A percentile compares a stretch with the other conserved stretches of the same genome.
phyloP scores from a whole-genome alignment of 1,140 invertebrate genomes.

The Lasioglossum baleicum region DNA sequence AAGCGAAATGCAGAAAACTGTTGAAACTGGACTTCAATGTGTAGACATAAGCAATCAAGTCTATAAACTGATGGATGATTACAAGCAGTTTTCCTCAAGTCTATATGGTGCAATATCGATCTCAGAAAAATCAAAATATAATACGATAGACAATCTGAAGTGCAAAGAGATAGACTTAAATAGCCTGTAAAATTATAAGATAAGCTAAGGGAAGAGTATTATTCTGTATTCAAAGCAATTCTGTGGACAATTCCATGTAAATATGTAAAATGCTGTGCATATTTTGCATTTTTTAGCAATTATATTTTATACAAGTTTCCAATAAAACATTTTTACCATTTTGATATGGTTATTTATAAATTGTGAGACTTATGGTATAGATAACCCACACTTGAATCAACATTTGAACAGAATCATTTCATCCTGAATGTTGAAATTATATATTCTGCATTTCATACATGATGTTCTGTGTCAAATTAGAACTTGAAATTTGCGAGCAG shows the following conservation, averaged over 20 bases:
- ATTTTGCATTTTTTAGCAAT: background rate
- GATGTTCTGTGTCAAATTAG: too few relatives aligned
- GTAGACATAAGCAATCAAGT: constrained; percentile 38
- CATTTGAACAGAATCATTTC: too few relatives aligned
- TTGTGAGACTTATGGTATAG: too few relatives aligned
- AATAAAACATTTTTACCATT: background rate
- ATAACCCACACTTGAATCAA: too few relatives aligned
- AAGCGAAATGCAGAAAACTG: constrained; percentile 48
- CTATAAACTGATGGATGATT: constrained; percentile 41
- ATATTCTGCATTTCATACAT: too few relatives aligned
- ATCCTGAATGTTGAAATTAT: too few relatives aligned
- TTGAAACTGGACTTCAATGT: constrained; percentile 47
- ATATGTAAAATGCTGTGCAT: constrained; percentile 26
- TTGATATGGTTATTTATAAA: too few relatives aligned
- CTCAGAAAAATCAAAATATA: constrained; percentile 54
- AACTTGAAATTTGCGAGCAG: too few relatives aligned
- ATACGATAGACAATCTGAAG: constrained; percentile 45
- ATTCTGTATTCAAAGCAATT: background rate
- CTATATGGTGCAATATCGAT: constrained; percentile 14
- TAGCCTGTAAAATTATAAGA: constrained; percentile 9
- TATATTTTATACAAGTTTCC: constrained; percentile 10
- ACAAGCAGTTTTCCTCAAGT: constrained; percentile 45
- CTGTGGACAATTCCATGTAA: constrained; percentile 24
- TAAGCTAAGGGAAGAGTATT: background rate
- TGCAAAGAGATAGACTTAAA: constrained; percentile 36